Conservation (phyloP, 1,140 invertebrate genomes). For the Ganaspis sp. region DNA sequence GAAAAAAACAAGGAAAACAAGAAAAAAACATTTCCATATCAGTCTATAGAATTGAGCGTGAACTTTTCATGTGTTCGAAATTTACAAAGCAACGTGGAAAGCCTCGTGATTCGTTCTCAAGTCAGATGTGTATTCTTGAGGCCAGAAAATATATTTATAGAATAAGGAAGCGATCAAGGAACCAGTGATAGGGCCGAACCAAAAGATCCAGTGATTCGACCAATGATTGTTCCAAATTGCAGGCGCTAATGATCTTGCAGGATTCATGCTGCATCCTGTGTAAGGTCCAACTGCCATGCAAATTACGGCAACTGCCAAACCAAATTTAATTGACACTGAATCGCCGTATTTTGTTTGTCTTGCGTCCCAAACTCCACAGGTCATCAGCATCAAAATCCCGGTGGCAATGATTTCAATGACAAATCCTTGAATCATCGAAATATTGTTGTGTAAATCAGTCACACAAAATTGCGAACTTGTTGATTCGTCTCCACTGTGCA, state of each 20-base stretch:
- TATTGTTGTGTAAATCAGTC: conserved; percentile 46
- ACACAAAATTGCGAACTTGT: conserved; percentile 41
- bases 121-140: conserved; percentile 8
- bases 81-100: neutral
- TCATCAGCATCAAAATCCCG: conserved; percentile 78
- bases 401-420: conserved; percentile 80
- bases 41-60: neutral
- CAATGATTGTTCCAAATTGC: conserved; percentile 84
- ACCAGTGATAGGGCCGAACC: conserved; percentile 67
- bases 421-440: conserved; percentile 67
- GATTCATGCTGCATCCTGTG: conserved; percentile 89
- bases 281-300: conserved; percentile 81
- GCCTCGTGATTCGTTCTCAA: neutral
- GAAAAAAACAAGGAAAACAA: too few species aligned
- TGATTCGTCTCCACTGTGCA: neutral
- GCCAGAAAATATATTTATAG: conserved; percentile 61
- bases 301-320: conserved; percentile 79
- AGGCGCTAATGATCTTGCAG: conserved; percentile 86
- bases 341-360: conserved; percentile 78
- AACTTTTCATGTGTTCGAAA: neutral
- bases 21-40: too few species aligned
- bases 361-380: conserved; percentile 81
- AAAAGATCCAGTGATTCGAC: conserved; percentile 83
- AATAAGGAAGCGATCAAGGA: conserved; percentile 53
- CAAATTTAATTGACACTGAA: conserved; percentile 80